Percentiles rank a stretch among this genome's conserved stretches.
These are phyloP conservation scores for Mactra quadrangularis DNA, from an alignment of 1,140 invertebrate species.

Conservation along the genomic window DNA sequence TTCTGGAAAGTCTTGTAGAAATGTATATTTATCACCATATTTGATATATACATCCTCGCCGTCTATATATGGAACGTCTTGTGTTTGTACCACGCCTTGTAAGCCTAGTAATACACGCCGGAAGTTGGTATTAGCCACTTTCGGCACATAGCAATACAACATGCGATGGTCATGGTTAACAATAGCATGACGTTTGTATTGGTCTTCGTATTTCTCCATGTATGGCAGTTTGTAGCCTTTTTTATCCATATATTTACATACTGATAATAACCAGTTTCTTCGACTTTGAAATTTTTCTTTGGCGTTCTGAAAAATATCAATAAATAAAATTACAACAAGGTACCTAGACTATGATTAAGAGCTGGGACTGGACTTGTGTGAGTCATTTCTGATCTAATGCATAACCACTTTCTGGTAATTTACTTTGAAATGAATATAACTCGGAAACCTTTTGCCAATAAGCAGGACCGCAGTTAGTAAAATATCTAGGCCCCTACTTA, in stretches of 20 bases:
- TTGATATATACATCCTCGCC: neutral
- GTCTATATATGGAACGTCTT: neutral
- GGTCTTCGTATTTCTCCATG: neutral
- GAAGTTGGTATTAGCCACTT: slow-evolving; percentile 30
- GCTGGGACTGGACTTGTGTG: too few species aligned
- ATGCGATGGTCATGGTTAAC: neutral
- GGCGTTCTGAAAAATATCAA: too few species aligned
- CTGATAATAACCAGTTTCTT: neutral
- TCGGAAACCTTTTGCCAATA: too few species aligned
- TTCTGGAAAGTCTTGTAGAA: neutral
- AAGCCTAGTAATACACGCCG: slow-evolving; percentile 1
- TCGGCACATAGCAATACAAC: slow-evolving; percentile 4
- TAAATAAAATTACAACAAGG: too few species aligned
- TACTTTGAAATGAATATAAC: too few species aligned
- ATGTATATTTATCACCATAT: neutral
- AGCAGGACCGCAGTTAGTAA: too few species aligned
- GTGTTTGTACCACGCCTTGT: neutral
- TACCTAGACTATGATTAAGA: too few species aligned
- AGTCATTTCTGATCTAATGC: too few species aligned
- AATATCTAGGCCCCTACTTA: too few species aligned
- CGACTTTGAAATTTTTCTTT: neutral
- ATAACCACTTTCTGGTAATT: too few species aligned
- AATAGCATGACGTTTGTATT: neutral
- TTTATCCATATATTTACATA: neutral
- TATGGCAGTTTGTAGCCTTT: neutral